Base-by-base conservation (phyloP, 2,113 vertebrate species). In the Nyctibius bracteatus region DNA sequence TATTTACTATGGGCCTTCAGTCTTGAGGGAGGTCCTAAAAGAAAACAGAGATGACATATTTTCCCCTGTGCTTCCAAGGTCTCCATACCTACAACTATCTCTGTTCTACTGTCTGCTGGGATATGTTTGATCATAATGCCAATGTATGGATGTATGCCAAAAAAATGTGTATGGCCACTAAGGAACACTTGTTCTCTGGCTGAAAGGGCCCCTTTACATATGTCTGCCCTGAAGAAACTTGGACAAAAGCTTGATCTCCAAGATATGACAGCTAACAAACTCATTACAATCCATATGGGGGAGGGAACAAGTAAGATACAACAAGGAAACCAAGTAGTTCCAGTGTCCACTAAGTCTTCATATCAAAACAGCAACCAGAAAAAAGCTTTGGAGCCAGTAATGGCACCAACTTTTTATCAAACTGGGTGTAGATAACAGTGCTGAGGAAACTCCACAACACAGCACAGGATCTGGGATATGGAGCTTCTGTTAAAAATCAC, bases 221-320 rank as follows among this genome's bases (percentile, higher is more conserved):
- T 77, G 81, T 89, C 80, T 71, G 25, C 63, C 59, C 80, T 72
- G 86, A 85, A 92, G 94, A 66, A 67, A 24, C 73, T 90, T 81
- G 14, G 43, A 91, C 72, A 93, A 92, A 95, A 95, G 67, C 81
- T 68, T 87, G 93, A 95, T 91, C 72, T 94, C 80, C 52, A 72
- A 95, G 92, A 94, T 96, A 96, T 96, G 95, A 96, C 80, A 91
- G 88, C 71, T 94, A 96, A 96, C 92, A 94, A 94, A 94, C 55
- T 94, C 78, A 81, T 94, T 88, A 70, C 18, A 88, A 71, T 65
- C 57, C 33, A 49, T 78, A 63, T 3, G 6, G 47, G 54, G 59
- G 41, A 91, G 66, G 59, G 43, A 66, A 63, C 18, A 49, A 94
- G 35, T 4, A 9, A 24, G 24, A 87, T 89, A 35, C 59, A 58